A percentile compares a stretch with the other conserved stretches of the same genome.
These are phyloP conservation scores for Drosophila austrosaltans DNA, from an alignment of 2,888 invertebrate species.

Conservation along the genomic window DNA sequence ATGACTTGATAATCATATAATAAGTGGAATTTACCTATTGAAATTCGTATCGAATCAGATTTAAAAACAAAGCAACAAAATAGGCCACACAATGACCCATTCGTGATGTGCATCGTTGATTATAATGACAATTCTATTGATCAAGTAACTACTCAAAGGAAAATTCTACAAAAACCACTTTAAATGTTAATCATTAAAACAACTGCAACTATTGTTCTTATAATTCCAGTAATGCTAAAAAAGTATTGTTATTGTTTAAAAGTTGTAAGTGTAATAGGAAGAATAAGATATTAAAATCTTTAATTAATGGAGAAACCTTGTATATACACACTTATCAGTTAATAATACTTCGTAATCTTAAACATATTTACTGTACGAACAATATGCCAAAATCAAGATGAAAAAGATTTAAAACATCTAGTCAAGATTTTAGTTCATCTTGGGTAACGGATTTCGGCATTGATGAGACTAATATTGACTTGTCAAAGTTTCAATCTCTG, in stretches of 20 bases:
- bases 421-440: too few relatives aligned
- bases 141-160: neutral
- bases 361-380: too few relatives aligned
- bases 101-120: neutral
- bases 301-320: too few relatives aligned
- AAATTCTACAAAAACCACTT: neutral
- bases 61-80: neutral
- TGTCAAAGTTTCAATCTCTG: neutral
- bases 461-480: neutral
- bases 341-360: too few relatives aligned
- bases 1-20: constrained; percentile 16
- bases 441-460: too few relatives aligned
- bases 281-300: too few relatives aligned
- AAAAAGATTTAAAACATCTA: neutral
- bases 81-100: constrained; percentile 4
- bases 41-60: constrained; percentile 1
- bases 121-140: neutral
- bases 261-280: too few relatives aligned
- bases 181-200: neutral
- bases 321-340: too few relatives aligned
- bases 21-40: constrained; percentile 13
- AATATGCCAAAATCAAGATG: neutral
- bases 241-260: neutral
- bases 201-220: neutral
- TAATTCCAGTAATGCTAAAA: neutral